phyloP scores from a whole-genome alignment of 2,113 vertebrate species.

The Lampris megalopsis region DNA sequence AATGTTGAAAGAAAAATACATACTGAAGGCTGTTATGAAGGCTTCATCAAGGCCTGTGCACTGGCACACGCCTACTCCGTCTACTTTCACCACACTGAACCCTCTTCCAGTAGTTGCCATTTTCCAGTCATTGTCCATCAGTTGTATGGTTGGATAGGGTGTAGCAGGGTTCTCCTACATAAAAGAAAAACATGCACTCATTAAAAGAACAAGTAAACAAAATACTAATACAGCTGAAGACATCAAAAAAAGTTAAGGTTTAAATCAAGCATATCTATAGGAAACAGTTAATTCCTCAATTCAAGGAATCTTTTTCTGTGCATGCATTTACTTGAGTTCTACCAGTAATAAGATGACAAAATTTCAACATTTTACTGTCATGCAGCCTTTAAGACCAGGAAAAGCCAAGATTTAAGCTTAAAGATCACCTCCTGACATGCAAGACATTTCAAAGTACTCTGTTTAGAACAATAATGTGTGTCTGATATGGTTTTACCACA shows the following conservation, averaged over 20 bases:
- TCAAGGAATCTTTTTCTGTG: too few species aligned
- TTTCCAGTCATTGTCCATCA: conserved; percentile 27
- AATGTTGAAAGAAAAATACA: conserved; percentile 29
- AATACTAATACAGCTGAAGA: neutral
- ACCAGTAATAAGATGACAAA: conserved; percentile 6
- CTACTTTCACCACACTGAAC: conserved; percentile 22
- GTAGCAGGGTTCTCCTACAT: neutral
- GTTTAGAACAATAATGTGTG: too few species aligned
- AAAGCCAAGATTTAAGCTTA: too few species aligned
- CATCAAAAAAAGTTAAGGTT: neutral
- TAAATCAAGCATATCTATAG: neutral
- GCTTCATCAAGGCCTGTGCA: conserved; percentile 7
- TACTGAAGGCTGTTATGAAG: conserved; percentile 16
- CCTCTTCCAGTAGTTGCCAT: conserved; percentile 3
- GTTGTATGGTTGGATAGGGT: conserved; percentile 10
- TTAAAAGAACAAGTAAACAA: neutral
- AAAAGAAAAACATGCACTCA: conserved; percentile 5
- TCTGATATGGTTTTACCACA: too few species aligned
- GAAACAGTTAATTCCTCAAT: neutral
- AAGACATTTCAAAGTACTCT: too few species aligned
- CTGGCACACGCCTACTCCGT: conserved; percentile 15
- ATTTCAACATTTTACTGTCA: neutral
- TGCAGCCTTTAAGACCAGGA: too few species aligned
- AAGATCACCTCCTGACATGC: too few species aligned
- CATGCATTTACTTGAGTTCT: neutral